Evolutionary conservation across 2,113 vertebrate genomes (phyloP), one percentile per base, ranked within the genome.

Genomic region (Anoplopoma fimbria): DNA sequence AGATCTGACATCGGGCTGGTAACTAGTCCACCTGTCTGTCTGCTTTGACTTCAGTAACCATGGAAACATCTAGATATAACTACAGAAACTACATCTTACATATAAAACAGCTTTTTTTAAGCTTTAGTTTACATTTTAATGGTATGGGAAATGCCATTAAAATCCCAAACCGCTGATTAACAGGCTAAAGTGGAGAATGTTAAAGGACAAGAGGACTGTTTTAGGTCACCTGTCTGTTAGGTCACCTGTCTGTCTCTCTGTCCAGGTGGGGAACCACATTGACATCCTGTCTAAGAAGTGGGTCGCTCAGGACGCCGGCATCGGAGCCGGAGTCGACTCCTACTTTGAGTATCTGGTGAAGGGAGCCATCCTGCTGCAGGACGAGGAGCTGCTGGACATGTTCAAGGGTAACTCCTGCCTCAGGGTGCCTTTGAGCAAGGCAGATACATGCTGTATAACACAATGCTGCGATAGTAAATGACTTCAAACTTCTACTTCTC

Each of bases 271-370:
- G 27, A 99, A 99, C 94, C 98, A 99, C 91, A 97, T 99, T 0
- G 97, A 99, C 85, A 95, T 99, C 47, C 64, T 98, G 88, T 97
- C 97, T 40, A 96, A 95, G 90, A 99, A 99, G 89, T 99, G 98
- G 98, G 97, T 99, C 45, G 98, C 98, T 34, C 98, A 99, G 71
- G 98, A 99, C 9, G 96, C 98, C 0, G 98, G 98, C 1, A 99
- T 99, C 0, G 98, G 98, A 9, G 98, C 98, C 0, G 98, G 98
- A 0, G 96, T 99, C 73, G 98, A 99, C 83, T 99, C 98, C 0
- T 99, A 99, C 90, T 98, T 99, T 80, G 98, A 99, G 68, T 99
- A 99, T 80, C 95, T 99, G 79, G 97, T 99, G 9, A 99, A 99
- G 94, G 98, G 98, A 83, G 97, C 98, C 86, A 97, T 99, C 72